Conservation (phyloP, 2,113 vertebrate genomes). For the Neotragus pygmaeus region DNA sequence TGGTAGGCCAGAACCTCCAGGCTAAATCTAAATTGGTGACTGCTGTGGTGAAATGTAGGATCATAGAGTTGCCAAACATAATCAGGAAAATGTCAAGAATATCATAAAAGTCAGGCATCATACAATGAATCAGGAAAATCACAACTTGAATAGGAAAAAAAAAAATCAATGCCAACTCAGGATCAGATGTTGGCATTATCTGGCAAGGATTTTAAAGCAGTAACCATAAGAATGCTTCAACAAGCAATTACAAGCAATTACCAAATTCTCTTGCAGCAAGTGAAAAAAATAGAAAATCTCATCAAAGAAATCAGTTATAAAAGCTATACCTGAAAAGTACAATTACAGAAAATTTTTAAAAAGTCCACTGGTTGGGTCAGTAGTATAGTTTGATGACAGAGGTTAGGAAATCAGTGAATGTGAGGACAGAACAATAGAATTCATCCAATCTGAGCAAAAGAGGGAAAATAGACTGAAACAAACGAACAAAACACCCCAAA, state of each 20-base stretch:
- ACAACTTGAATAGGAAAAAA: background rate
- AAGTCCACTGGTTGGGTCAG: background rate
- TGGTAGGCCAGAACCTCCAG: background rate
- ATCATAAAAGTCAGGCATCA: background rate
- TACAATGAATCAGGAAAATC: background rate
- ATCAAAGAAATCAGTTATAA: background rate
- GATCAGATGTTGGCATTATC: background rate
- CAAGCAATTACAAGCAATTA: conserved; percentile 15
- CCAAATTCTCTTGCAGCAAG: background rate
- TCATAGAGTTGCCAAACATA: background rate
- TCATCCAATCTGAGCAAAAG: background rate
- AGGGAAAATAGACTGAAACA: background rate
- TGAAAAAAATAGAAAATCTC: background rate
- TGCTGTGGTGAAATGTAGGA: background rate
- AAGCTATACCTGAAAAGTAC: background rate
- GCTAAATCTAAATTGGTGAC: background rate
- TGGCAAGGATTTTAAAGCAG: background rate
- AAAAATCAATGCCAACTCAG: background rate
- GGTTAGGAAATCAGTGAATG: background rate
- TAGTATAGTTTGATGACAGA: background rate
- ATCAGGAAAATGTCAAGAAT: background rate
- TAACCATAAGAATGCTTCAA: background rate
- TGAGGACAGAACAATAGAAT: background rate
- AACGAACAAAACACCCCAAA: background rate
- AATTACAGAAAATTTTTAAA: background rate